Conservation (phyloP, 1,140 invertebrate species). For the Caenorhabditis briggsae region DNA sequence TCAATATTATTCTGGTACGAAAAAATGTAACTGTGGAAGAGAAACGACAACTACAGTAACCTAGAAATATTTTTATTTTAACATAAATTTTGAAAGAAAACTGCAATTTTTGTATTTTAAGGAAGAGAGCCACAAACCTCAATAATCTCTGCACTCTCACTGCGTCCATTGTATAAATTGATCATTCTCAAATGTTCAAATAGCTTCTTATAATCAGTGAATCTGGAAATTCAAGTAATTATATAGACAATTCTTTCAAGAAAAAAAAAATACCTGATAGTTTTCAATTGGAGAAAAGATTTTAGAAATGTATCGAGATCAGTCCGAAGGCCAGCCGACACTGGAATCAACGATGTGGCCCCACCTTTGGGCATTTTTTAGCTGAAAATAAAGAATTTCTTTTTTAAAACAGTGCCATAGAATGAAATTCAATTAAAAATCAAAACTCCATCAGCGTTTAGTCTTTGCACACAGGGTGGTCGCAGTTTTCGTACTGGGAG, state of each 20-base stretch:
- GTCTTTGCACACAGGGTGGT: neutral
- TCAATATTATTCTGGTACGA: too few species aligned
- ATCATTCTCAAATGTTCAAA: neutral
- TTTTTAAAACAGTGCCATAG: neutral
- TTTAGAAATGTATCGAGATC: constrained; percentile 9
- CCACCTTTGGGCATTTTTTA: constrained; percentile 1
- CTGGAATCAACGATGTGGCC: neutral
- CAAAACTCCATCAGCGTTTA: neutral
- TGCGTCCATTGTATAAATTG: neutral
- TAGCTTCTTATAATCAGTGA: constrained; percentile 1
- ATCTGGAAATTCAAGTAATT: neutral
- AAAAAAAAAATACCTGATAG: neutral
- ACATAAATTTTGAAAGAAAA: neutral
- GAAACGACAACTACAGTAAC: too few species aligned
- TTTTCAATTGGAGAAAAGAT: neutral
- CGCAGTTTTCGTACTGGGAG: neutral
- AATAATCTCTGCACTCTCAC: constrained; percentile 24
- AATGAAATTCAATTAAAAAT: neutral
- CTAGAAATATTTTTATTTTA: too few species aligned
- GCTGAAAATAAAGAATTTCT: neutral
- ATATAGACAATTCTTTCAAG: neutral
- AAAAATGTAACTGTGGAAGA: too few species aligned
- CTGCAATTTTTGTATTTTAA: neutral
- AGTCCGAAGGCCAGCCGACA: neutral
- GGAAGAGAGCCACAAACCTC: neutral